Base-by-base conservation (phyloP, 2,888 invertebrate species). In the Marronus borbonicus region DNA sequence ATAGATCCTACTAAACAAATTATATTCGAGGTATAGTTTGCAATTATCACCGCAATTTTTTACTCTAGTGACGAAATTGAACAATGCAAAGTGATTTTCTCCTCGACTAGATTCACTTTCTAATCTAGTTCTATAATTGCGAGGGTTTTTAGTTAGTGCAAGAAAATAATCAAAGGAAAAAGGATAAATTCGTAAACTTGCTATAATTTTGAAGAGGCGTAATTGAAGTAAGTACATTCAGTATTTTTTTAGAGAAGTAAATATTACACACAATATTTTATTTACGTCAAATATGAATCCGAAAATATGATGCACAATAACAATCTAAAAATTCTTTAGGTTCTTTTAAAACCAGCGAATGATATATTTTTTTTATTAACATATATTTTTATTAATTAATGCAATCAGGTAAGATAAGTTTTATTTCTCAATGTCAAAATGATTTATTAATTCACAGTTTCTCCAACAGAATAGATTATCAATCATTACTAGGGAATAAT, bases 61-160 rank as follows among this genome's bases (percentile, higher is more conserved):
- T 68, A 50, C 49, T 24, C 28, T 49, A 17, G 49, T 50, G 50
- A 50, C 68, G 68, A 31, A 62, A 62, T 62, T 62, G 2, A 68
- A 68, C 14, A 12, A 44, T 17, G 66, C 24, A 66, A 66, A 39
- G 8, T 7, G 14, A n/a, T 31, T 64, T 36, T 64, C 44, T 39
- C 20, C 44, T 66, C 49, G 39, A n/a, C 20, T 49, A 24, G 49
- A 12, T 7, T 20, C 39, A 44, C 39, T 66, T 49, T 66, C 49
- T 49, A 49, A 65, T 65, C 44, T 39, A 62, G 10, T 62, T 62
- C 12, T 31, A 31, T 31, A 28, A 31, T 12, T 44, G 7, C 44
- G 8, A 44, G 10, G 12, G 44, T 8, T 62, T 62, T 28, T 31
- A 28, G 14, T 62, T 62, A 62, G 62, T 62, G 62, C 28, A 4